A percentile compares a stretch with the other conserved stretches of the same genome.
Conservation (phyloP, 2,113 vertebrate genomes). For the Anser cygnoides region DNA sequence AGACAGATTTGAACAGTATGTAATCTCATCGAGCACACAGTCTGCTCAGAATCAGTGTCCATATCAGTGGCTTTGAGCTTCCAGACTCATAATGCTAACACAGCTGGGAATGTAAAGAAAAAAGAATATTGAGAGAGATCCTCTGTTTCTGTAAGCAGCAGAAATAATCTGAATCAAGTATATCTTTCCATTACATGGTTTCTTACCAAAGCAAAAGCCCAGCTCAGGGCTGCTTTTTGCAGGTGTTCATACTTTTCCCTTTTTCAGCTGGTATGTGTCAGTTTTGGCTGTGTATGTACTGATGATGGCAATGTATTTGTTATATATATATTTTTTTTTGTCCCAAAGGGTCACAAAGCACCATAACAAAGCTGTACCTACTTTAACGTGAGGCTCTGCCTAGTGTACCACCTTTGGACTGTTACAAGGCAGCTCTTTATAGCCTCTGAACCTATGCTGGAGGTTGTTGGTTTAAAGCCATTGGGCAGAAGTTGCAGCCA, state of each 20-base stretch:
- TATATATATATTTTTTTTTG: not conserved
- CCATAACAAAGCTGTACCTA: not conserved
- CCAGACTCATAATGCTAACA: not conserved
- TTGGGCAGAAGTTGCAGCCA: not conserved
- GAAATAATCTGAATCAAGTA: not conserved
- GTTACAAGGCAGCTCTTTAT: not conserved
- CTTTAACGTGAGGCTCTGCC: not conserved
- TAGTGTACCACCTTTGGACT: not conserved
- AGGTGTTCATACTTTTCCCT: not conserved
- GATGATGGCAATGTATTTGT: not conserved
- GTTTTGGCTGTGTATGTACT: not conserved
- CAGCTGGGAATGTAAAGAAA: slow-evolving; percentile 36
- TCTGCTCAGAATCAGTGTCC: slow-evolving; percentile 15
- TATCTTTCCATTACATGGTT: not conserved
- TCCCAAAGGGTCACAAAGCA: not conserved
- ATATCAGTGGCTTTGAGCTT: slow-evolving; percentile 12
- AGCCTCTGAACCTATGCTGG: not conserved
- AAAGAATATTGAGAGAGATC: slow-evolving; percentile 26
- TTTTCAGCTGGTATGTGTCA: not conserved
- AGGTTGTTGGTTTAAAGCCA: not conserved
- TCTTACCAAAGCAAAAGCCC: not conserved
- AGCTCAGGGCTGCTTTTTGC: not conserved
- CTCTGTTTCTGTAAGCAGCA: not conserved
- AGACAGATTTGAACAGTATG: not conserved
- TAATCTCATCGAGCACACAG: not conserved